Conservation (phyloP, 1,140 invertebrate genomes). For the Chionoecetes opilio region DNA sequence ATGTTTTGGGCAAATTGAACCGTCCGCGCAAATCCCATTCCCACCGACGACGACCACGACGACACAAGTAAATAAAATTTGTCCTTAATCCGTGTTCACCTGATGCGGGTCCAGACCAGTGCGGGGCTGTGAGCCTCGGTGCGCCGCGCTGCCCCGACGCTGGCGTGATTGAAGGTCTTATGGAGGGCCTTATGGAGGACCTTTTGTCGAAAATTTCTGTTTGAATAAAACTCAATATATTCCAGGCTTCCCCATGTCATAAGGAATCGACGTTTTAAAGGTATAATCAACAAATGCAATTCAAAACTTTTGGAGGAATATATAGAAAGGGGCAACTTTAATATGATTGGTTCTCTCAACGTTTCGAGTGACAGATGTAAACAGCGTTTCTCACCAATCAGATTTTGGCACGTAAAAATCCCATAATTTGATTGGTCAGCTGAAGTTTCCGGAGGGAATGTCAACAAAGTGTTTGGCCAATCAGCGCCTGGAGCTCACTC, state of each 20-base stretch:
- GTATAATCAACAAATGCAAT: neutral
- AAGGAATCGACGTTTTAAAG: neutral
- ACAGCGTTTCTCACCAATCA: constrained; percentile 57
- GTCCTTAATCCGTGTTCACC: neutral
- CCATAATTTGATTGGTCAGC: constrained; percentile 60
- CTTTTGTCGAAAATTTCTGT: neutral
- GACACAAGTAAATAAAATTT: constrained; percentile 3
- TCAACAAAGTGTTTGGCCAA: constrained; percentile 67
- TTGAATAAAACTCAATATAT: constrained; percentile 21
- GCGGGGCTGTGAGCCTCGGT: neutral
- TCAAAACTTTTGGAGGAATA: constrained; percentile 35
- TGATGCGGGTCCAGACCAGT: neutral
- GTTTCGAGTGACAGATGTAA: constrained; percentile 49
- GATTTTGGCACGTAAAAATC: constrained; percentile 49
- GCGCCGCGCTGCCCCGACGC: neutral
- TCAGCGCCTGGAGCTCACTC: constrained; percentile 36
- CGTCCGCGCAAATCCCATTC: neutral
- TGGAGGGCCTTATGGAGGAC: neutral
- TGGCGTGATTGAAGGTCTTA: neutral
- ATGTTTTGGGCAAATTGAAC: neutral
- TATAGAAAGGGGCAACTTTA: constrained; percentile 32
- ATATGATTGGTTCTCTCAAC: constrained; percentile 57
- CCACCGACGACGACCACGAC: neutral
- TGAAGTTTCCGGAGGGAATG: constrained; percentile 54
- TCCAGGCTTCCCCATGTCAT: neutral